Evolutionary conservation across 2,113 vertebrate species (phyloP), one percentile per base, ranked within the genome.

Genomic region (Saguinus imperator): DNA sequence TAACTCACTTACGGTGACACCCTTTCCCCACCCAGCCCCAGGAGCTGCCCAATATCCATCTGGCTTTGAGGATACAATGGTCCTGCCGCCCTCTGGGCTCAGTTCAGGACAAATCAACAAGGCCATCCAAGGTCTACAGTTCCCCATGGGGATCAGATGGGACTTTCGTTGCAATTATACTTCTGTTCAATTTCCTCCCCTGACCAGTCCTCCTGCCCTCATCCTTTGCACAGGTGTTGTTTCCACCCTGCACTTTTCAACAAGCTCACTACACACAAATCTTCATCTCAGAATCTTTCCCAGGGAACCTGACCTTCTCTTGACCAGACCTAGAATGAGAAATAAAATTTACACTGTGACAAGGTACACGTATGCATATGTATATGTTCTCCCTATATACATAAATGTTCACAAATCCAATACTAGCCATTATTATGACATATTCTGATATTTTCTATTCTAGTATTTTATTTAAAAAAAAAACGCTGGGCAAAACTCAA

Each of bases 21-120:
- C 23, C 43, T 45, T 32, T 43, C 14, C 25, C 66, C 16, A 35
- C 3, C 66, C 2, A n/a, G 25, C 48, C 7, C 23, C 17, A 8
- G 23, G 29, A 87, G 45, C 29, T 52, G 32, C 82, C 40, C 61
- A 57, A 21, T 18, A 85, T 10, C 17, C 17, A 83, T 8, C 48
- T 61, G 48, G 3, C 45, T 58, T 5, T 9, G 4, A 14, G 9
- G 8, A 25, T 32, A 80, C 23, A 58, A 35, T 32, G 1, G 3
- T 12, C 66, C 14, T 2, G 12, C 16, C 1, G 0, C 6, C 18
- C 11, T 14, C 3, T 7, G 75, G 8, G 32, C 43, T 75, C 32
- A n/a, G 35, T 10, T 72, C 9, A 85, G 55, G 35, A 57, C 43
- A 43, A 18, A n/a, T 84, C n/a, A 23, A 1, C 5, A 35, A 52